These are phyloP conservation scores for Numenius arquata DNA, from an alignment of 2,113 vertebrate genomes.

Conservation along the genomic window DNA sequence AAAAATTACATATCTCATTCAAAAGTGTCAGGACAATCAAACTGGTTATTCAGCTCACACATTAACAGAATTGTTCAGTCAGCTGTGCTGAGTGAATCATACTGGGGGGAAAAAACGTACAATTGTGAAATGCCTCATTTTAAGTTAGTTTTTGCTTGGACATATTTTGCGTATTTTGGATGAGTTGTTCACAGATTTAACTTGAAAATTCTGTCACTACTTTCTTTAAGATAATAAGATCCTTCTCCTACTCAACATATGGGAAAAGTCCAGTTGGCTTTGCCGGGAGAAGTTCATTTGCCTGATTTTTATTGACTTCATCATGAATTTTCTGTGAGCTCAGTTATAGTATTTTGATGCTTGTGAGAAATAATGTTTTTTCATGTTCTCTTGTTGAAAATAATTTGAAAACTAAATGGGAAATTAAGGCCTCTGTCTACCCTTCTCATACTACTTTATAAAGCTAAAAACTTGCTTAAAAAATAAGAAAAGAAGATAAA, in stretches of 20 bases:
- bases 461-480: background rate
- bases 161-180: background rate
- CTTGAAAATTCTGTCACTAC: background rate
- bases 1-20: constrained; percentile 24
- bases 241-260: background rate
- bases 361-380: background rate
- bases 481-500: background rate
- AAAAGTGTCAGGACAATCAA: constrained; percentile 39
- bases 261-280: background rate
- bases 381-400: background rate
- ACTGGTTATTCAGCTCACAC: constrained; percentile 40
- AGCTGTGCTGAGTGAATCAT: constrained; percentile 23
- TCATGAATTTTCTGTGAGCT: background rate
- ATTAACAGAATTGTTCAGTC: constrained; percentile 32
- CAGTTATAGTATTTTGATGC: background rate
- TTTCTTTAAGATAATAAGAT: background rate
- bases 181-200: background rate
- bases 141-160: background rate
- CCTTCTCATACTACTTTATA: background rate
- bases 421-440: background rate
- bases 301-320: background rate
- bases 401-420: background rate
- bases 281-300: background rate
- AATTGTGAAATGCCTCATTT: background rate
- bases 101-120: background rate